phyloP scores from a whole-genome alignment of 1,140 invertebrate species.

The Ephestia elutella region DNA sequence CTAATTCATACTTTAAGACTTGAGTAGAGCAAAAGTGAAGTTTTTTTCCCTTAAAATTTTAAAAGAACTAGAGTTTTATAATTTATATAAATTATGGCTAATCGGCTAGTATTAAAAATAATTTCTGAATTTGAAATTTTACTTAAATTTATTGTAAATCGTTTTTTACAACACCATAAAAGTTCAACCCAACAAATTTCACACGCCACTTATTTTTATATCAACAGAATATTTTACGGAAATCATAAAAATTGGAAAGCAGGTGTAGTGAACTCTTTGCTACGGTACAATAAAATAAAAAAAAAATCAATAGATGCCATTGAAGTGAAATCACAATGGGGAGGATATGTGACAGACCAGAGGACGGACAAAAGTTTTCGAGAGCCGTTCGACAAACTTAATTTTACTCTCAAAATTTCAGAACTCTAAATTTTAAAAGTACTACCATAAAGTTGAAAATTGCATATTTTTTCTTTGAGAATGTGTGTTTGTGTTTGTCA shows the following conservation, averaged over 20 bases:
- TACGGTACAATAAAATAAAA: conserved; percentile 43
- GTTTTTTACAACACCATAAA: neutral
- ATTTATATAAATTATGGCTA: too few species aligned
- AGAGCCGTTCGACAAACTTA: conserved; percentile 31
- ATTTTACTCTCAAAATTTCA: neutral
- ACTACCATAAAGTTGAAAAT: neutral
- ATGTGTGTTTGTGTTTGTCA: conserved; percentile 3
- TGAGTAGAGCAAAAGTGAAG: too few species aligned
- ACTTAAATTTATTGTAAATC: neutral
- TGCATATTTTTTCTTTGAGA: neutral
- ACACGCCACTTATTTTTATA: conserved; percentile 10
- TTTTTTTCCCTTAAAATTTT: too few species aligned
- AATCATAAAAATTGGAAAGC: conserved; percentile 26
- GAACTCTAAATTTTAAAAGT: conserved; percentile 26
- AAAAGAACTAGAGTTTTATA: too few species aligned
- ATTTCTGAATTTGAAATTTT: too few species aligned
- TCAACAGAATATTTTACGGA: conserved; percentile 10
- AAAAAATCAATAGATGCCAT: conserved; percentile 52
- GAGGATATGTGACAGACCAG: conserved; percentile 69
- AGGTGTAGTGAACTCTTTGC: conserved; percentile 58
- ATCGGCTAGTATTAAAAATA: too few species aligned
- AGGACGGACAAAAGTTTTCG: conserved; percentile 63
- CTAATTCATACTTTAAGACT: too few species aligned
- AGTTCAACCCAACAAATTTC: conserved; percentile 4
- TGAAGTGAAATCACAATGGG: conserved; percentile 62